These are phyloP conservation scores for Vombatus ursinus DNA, from an alignment of 2,113 vertebrate genomes.

Conservation along the genomic window DNA sequence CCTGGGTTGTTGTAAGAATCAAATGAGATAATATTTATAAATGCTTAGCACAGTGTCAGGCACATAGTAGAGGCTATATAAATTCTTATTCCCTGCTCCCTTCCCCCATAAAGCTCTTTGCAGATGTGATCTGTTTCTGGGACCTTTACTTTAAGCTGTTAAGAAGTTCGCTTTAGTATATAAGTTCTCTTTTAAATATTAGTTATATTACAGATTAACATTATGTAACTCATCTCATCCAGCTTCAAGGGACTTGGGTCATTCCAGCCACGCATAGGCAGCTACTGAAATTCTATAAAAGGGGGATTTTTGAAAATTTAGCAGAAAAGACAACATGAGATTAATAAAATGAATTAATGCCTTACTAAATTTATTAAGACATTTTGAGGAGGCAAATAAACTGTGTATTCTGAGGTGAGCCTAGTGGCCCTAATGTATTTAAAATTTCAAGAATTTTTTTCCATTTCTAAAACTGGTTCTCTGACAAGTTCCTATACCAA, in stretches of 20 bases:
- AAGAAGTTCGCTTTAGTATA: neutral
- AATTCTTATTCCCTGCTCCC: no score
- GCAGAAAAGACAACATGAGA: neutral
- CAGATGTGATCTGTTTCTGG: neutral
- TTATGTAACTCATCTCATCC: neutral
- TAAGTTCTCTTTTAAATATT: neutral
- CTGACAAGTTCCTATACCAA: neutral
- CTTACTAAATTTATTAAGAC: neutral
- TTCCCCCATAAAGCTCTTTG: no score
- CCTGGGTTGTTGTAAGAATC: no score
- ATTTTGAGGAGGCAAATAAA: neutral
- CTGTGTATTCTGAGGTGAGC: neutral
- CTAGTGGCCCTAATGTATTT: neutral
- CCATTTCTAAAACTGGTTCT: neutral
- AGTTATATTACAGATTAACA: neutral
- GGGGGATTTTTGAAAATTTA: neutral
- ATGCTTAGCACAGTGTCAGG: no score
- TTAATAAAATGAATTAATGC: neutral
- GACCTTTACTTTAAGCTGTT: neutral
- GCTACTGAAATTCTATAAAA: neutral
- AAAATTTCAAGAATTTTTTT: neutral
- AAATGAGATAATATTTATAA: no score
- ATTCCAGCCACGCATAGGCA: neutral
- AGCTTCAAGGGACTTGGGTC: neutral
- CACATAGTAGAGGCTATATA: no score